phyloP scores from a whole-genome alignment of 2,888 invertebrate genomes.

The Ochropleura plecta region DNA sequence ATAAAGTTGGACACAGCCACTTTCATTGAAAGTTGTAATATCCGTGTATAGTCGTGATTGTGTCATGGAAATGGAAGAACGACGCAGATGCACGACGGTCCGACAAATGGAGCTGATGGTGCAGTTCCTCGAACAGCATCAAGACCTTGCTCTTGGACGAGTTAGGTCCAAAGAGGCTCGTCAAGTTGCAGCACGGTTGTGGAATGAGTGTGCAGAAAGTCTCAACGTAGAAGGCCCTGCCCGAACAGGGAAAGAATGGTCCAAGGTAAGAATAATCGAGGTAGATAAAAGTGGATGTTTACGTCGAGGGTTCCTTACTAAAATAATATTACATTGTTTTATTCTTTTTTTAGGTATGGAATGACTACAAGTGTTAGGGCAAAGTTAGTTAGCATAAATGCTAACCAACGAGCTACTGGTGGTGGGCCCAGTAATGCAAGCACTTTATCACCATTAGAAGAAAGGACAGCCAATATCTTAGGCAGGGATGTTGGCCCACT shows the following conservation, averaged over 20 bases:
- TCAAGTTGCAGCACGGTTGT: not conserved
- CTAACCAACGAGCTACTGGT: conserved; percentile 6
- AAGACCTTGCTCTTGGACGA: conserved; percentile 4
- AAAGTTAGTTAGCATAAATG: conserved; percentile 1
- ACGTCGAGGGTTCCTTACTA: not conserved
- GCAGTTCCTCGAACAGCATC: conserved; percentile 2
- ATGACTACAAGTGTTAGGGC: conserved; percentile 1
- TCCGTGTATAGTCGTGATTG: not conserved
- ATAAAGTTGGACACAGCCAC: too few species aligned
- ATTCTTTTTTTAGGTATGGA: not conserved
- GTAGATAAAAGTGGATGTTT: not conserved
- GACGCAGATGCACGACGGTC: conserved; percentile 1
- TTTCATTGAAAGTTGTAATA: conserved; percentile 4
- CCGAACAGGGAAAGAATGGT: not conserved
- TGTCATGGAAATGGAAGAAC: not conserved
- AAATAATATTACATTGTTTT: not conserved
- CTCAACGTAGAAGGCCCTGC: conserved; percentile 2
- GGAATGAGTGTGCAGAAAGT: not conserved
- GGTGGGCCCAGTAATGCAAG: too few species aligned
- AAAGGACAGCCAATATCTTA: conserved; percentile 6
- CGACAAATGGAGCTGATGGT: not conserved
- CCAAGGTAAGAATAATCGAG: not conserved
- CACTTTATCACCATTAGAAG: not conserved
- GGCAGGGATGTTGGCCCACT: conserved; percentile 10
- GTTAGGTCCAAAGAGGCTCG: conserved; percentile 5